phyloP scores from a whole-genome alignment of 1,140 invertebrate species.

The Coenobita brevimanus region DNA sequence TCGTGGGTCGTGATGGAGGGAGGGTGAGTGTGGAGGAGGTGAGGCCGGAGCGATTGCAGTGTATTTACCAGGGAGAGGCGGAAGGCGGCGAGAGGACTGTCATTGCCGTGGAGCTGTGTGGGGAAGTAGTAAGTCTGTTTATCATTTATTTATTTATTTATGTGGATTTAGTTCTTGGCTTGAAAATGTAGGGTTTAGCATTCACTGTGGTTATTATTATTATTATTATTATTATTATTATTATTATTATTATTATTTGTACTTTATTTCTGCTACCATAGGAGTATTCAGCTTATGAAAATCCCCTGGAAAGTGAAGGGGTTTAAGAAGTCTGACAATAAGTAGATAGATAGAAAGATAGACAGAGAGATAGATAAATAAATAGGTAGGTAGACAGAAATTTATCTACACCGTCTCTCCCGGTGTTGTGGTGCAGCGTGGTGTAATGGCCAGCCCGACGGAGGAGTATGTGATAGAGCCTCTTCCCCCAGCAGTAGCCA shows the following conservation, averaged over 20 bases:
- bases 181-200: background rate
- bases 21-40: background rate
- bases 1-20: slow-evolving; percentile 15
- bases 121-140: slow-evolving; percentile 13
- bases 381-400: background rate
- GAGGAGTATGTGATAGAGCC: slow-evolving; percentile 64
- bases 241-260: background rate
- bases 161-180: background rate
- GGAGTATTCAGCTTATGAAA: background rate
- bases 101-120: slow-evolving; percentile 47
- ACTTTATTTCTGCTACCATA: background rate
- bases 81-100: background rate
- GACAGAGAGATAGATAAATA: too few species aligned
- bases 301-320: too few species aligned
- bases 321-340: too few species aligned
- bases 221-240: background rate
- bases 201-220: background rate
- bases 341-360: too few species aligned
- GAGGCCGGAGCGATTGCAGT: background rate
- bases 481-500: background rate
- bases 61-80: slow-evolving; percentile 41
- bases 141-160: background rate
- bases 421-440: slow-evolving; percentile 24
- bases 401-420: background rate
- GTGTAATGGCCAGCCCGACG: slow-evolving; percentile 51